Percentiles rank a stretch among this genome's conserved stretches.
Conservation (phyloP, 2,888 invertebrate genomes). For the Watsonalla binaria region DNA sequence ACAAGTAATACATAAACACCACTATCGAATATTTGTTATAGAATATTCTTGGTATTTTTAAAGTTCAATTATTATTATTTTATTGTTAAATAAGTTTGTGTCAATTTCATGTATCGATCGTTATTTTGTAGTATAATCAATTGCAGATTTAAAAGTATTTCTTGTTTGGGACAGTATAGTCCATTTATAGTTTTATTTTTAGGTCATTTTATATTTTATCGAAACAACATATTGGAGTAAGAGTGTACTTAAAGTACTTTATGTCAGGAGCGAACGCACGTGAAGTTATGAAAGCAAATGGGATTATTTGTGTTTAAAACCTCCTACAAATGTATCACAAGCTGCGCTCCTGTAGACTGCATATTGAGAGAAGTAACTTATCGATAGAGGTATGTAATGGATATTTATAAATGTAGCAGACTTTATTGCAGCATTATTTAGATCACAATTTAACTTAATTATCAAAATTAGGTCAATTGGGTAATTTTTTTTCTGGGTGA, state of each 20-base stretch:
- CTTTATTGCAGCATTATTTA: background rate
- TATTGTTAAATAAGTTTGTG: slow-evolving; percentile 36
- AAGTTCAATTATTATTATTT: slow-evolving; percentile 39
- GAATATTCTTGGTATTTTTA: slow-evolving; percentile 53
- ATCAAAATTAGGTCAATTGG: slow-evolving; percentile 1
- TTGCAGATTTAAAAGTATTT: slow-evolving; percentile 13
- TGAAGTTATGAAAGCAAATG: background rate
- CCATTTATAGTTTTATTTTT: background rate
- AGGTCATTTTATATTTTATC: slow-evolving; percentile 4
- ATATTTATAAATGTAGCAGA: background rate
- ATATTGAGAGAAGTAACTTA: background rate
- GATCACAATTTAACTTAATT: background rate
- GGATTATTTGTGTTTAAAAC: background rate
- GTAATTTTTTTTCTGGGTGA: slow-evolving; percentile 5
- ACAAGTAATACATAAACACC: slow-evolving; percentile 41
- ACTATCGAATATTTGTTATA: slow-evolving; percentile 69
- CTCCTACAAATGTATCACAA: too few species aligned
- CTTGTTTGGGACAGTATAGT: slow-evolving; percentile 9
- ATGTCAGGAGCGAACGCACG: background rate
- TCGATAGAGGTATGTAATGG: background rate
- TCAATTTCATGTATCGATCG: slow-evolving; percentile 54
- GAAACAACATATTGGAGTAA: slow-evolving; percentile 20
- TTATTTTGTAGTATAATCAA: slow-evolving; percentile 29
- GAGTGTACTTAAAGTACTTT: slow-evolving; percentile 15
- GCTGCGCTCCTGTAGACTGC: background rate